phyloP scores from a whole-genome alignment of 2,888 invertebrate species.

The Stratiomys singularior region DNA sequence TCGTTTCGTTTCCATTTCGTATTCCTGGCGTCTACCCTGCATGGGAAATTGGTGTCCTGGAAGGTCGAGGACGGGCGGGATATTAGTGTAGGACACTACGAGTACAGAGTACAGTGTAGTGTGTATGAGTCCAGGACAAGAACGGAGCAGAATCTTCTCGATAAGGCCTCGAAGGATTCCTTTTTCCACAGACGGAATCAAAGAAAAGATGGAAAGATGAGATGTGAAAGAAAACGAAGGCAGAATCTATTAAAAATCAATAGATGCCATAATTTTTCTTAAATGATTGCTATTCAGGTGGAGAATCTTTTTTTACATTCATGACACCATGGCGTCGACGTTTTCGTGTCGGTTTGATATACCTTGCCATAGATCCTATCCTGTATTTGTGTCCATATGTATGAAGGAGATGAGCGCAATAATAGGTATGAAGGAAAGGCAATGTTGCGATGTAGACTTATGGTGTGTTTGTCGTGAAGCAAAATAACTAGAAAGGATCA shows the following conservation, averaged over 20 bases:
- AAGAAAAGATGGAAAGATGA: background rate
- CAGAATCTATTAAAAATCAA: constrained; percentile 48
- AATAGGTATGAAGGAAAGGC: background rate
- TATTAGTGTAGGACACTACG: background rate
- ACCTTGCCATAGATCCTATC: too few species aligned
- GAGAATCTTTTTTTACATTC: constrained; percentile 16
- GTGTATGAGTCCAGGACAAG: constrained; percentile 9
- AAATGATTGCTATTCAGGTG: constrained; percentile 48
- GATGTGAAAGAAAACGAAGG: background rate
- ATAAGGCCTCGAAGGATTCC: background rate
- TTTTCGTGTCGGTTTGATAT: too few species aligned
- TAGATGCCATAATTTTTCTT: constrained; percentile 48
- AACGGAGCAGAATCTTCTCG: background rate
- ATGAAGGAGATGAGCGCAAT: background rate
- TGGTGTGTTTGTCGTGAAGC: constrained; percentile 27
- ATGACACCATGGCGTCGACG: background rate
- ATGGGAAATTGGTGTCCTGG: background rate
- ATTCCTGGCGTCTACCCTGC: constrained; percentile 16
- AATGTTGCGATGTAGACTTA: background rate
- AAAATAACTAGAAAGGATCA: constrained; percentile 47
- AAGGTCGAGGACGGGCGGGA: background rate
- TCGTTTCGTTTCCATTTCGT: constrained; percentile 26
- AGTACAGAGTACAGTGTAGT: too few species aligned
- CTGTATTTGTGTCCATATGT: too few species aligned
- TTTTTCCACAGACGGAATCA: background rate